Conservation (phyloP, 2,113 vertebrate genomes). For the Struthidea cinerea region DNA sequence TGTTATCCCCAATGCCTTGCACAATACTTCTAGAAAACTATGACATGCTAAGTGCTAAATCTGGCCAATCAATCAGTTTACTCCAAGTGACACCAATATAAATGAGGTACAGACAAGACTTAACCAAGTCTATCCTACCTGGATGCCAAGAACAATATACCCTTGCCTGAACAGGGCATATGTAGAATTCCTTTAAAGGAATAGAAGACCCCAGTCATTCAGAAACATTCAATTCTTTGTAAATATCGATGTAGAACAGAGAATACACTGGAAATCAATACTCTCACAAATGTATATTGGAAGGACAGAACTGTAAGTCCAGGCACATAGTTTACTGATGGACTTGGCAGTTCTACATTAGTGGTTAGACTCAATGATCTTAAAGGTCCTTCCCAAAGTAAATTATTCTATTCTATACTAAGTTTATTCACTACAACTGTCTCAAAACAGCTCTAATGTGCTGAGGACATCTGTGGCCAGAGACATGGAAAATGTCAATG, state of each 20-base stretch:
- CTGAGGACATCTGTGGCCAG: neutral
- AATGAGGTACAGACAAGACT: neutral
- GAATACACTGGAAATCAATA: neutral
- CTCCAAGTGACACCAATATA: neutral
- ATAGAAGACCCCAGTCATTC: neutral
- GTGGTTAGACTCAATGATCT: neutral
- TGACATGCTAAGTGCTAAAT: neutral
- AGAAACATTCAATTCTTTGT: neutral
- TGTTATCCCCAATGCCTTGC: neutral
- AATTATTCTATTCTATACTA: neutral
- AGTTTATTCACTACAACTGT: neutral
- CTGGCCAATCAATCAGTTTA: neutral
- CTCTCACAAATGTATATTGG: neutral
- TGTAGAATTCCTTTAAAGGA: neutral
- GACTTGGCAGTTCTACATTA: neutral
- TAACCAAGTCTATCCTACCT: neutral
- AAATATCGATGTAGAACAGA: neutral
- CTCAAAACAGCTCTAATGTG: neutral
- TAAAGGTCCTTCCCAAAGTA: neutral
- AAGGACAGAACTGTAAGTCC: neutral
- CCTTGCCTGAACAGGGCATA: neutral
- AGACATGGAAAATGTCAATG: neutral
- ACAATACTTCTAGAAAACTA: neutral
- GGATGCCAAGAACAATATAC: neutral
- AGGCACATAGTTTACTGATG: neutral